Evolutionary conservation across 1,140 invertebrate genomes (phyloP).

Genomic region (Apocrypta bakeri): DNA sequence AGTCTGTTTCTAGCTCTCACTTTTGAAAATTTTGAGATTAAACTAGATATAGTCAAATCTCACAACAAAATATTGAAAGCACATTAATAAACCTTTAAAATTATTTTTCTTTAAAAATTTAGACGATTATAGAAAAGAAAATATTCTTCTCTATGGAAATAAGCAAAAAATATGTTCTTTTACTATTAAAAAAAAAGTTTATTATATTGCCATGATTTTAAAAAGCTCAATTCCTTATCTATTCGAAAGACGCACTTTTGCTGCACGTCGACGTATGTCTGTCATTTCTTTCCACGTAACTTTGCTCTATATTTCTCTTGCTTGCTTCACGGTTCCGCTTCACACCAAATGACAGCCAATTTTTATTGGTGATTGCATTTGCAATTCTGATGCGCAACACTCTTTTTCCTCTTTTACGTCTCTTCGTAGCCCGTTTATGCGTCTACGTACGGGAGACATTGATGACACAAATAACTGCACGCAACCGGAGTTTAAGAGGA

Average conservation of each 20-base stretch:
- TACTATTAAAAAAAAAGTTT: too few species aligned
- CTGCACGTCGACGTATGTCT: neutral
- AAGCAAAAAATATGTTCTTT: too few species aligned
- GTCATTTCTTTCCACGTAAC: slow-evolving; percentile 17
- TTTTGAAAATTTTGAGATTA: too few species aligned
- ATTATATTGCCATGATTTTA: too few species aligned
- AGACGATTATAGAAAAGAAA: too few species aligned
- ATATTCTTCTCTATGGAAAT: too few species aligned
- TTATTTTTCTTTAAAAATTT: too few species aligned
- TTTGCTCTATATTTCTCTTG: slow-evolving; percentile 15
- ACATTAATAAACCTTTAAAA: too few species aligned
- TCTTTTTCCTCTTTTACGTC: neutral
- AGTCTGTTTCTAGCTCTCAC: too few species aligned
- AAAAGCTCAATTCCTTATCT: neutral
- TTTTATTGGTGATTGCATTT: slow-evolving; percentile 74
- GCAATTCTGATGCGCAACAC: slow-evolving; percentile 69
- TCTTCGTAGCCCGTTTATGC: neutral
- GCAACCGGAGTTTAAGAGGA: slow-evolving; percentile 39
- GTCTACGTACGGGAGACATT: slow-evolving; percentile 22
- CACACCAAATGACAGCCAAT: slow-evolving; percentile 72
- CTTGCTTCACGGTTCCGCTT: slow-evolving; percentile 53
- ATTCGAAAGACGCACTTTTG: neutral
- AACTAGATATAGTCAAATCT: too few species aligned
- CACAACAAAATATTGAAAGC: too few species aligned
- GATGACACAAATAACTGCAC: slow-evolving; percentile 57